A percentile compares a stretch with the other conserved stretches of the same genome.
Evolutionary conservation across 2,797 vertebrate genomes (phyloP).

Genomic region (Muscicapa comitata): DNA sequence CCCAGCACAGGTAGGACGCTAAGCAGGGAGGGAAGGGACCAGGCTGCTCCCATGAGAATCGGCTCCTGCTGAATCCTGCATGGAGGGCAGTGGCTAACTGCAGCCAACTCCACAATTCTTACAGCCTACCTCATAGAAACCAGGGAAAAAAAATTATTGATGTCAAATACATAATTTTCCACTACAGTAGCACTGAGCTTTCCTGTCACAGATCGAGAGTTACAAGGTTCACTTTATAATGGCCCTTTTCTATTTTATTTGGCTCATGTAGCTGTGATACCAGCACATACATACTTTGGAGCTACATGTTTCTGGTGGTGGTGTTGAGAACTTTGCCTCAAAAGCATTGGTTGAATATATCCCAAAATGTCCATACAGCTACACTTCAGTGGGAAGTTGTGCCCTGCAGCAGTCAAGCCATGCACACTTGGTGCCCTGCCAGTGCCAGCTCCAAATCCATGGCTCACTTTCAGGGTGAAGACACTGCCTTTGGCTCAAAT

Average conservation of each 20-base stretch:
- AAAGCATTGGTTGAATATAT: neutral
- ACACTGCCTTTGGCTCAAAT: neutral
- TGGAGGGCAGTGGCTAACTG: neutral
- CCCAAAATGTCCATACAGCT: neutral
- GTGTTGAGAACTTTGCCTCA: neutral
- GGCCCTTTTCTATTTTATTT: neutral
- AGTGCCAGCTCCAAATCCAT: neutral
- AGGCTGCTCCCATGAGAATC: neutral
- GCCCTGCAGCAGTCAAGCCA: neutral
- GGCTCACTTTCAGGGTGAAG: neutral
- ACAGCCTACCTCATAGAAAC: neutral
- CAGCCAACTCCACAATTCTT: fast-evolving
- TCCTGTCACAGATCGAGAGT: neutral
- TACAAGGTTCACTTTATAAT: neutral
- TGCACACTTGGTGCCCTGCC: fast-evolving
- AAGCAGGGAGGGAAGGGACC: fast-evolving
- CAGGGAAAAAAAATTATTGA: neutral
- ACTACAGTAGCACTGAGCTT: neutral
- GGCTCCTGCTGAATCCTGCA: neutral
- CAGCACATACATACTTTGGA: neutral
- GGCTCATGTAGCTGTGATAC: neutral
- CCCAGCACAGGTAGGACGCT: constrained; percentile 85
- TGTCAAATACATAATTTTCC: neutral
- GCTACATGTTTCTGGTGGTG: neutral
- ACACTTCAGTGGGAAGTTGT: neutral